Conservation (phyloP, 2,888 invertebrate genomes). For the Steromphala cineraria region DNA sequence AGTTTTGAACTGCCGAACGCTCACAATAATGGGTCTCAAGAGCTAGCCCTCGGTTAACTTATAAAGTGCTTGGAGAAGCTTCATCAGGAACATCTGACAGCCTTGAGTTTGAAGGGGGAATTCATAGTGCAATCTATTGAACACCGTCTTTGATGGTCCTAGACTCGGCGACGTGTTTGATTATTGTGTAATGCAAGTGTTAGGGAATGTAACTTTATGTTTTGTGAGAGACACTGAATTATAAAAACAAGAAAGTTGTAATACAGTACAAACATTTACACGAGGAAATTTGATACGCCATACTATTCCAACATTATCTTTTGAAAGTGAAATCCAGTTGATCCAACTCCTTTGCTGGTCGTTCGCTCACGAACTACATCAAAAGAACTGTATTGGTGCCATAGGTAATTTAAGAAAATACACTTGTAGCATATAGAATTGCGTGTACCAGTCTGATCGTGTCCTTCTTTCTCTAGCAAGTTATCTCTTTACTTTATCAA, state of each 20-base stretch:
- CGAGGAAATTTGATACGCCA: background rate
- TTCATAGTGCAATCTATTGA: background rate
- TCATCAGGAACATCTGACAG: too few relatives aligned
- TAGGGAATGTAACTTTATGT: background rate
- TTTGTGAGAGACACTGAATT: background rate
- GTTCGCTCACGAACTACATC: background rate
- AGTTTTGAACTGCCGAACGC: too few relatives aligned
- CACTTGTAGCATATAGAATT: constrained; percentile 8
- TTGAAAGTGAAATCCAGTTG: constrained; percentile 4
- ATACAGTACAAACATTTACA: background rate
- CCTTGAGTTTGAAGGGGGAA: too few relatives aligned
- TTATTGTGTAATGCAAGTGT: background rate
- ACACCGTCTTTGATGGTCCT: too few relatives aligned
- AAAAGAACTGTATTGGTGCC: background rate
- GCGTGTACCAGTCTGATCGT: background rate
- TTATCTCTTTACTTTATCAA: background rate
- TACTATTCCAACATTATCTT: background rate
- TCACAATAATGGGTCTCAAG: too few relatives aligned
- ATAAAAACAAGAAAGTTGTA: background rate
- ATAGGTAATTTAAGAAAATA: constrained; percentile 1
- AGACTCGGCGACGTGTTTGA: too few relatives aligned
- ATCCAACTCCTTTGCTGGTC: background rate
- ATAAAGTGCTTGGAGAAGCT: too few relatives aligned
- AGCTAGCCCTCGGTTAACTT: too few relatives aligned
- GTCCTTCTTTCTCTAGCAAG: background rate